phyloP scores from a whole-genome alignment of 2,797 vertebrate genomes.

The Poecilia picta region DNA sequence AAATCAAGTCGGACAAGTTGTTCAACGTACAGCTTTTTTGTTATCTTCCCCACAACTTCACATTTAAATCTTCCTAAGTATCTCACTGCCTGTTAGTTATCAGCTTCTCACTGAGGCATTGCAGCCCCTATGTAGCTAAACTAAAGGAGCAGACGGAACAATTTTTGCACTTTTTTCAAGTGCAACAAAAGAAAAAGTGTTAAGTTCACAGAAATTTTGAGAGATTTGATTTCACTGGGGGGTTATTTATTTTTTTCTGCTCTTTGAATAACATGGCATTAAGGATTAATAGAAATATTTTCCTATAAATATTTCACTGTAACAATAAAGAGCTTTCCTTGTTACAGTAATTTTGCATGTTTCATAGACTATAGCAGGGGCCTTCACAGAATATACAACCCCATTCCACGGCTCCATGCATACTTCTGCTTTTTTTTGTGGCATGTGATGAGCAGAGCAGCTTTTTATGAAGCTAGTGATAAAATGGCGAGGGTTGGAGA shows the following conservation, averaged over 20 bases:
- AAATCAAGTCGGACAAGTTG: not conserved
- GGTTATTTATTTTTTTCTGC: not conserved
- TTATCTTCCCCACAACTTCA: not conserved
- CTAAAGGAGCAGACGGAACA: no score
- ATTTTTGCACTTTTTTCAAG: no score
- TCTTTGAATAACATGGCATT: not conserved
- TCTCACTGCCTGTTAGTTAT: not conserved
- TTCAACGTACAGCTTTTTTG: not conserved
- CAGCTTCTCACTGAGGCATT: not conserved
- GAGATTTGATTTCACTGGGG: not conserved
- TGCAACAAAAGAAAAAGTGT: no score
- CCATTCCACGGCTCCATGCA: not conserved
- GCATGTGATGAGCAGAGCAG: not conserved
- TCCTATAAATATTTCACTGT: not conserved
- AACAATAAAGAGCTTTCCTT: not conserved
- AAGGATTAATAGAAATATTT: not conserved
- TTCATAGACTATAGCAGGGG: not conserved
- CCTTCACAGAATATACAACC: not conserved
- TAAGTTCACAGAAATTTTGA: not conserved
- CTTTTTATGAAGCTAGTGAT: not conserved
- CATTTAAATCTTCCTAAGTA: not conserved
- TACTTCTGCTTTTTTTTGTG: not conserved
- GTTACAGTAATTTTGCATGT: not conserved
- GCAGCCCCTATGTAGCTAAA: not conserved
- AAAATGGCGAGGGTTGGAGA: not conserved